These are phyloP conservation scores for Palloptera scutellata DNA, from an alignment of 2,888 invertebrate species.

Conservation along the genomic window DNA sequence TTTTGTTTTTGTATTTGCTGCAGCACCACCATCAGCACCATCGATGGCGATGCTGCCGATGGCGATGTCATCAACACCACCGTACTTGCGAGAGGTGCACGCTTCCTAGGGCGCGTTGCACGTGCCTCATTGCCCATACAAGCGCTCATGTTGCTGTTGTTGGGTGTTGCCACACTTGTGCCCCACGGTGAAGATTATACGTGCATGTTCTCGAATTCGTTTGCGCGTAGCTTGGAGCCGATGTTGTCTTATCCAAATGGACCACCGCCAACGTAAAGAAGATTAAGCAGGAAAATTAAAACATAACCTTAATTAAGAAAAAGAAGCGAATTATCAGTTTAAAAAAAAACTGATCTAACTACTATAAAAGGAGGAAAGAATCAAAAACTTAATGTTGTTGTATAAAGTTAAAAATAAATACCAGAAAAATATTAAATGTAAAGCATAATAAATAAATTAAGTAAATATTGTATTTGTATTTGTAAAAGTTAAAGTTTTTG, in stretches of 20 bases:
- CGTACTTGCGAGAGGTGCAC: conserved; percentile 77
- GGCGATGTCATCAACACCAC: conserved; percentile 71
- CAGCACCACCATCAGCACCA: conserved; percentile 32
- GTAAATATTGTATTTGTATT: not conserved
- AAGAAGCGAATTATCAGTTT: too few relatives aligned
- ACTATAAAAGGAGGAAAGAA: not conserved
- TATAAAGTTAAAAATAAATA: not conserved
- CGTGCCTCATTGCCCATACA: conserved; percentile 93
- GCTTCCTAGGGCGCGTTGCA: conserved; percentile 88
- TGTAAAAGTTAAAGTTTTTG: conserved; percentile 6
- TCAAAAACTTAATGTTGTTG: not conserved
- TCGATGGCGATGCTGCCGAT: conserved; percentile 58
- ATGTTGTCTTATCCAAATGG: conserved; percentile 91
- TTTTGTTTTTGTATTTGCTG: conserved; percentile 19
- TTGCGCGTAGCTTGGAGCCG: conserved; percentile 85
- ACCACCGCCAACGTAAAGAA: conserved; percentile 75
- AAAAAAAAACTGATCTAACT: not conserved
- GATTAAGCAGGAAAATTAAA: not conserved
- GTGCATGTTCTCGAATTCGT: conserved; percentile 84
- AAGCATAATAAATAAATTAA: not conserved
- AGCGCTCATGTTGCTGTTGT: conserved; percentile 88
- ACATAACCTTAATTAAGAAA: too few relatives aligned
- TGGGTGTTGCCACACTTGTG: conserved; percentile 92
- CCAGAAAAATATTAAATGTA: not conserved
- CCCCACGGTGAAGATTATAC: conserved; percentile 86